Conservation (phyloP, 1,140 invertebrate genomes). For the Aphaenogaster floridana region DNA sequence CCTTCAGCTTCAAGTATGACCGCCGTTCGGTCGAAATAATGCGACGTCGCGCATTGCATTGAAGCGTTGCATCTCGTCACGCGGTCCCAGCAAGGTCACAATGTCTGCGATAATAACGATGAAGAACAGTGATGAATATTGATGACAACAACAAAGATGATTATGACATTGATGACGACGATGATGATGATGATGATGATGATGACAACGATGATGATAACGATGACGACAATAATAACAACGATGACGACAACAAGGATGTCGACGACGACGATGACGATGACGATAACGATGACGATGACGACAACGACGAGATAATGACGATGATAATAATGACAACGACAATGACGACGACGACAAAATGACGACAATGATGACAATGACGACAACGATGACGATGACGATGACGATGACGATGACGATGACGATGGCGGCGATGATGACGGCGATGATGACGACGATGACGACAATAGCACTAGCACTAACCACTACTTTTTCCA, state of each 20-base stretch:
- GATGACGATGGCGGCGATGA: constrained; percentile 4
- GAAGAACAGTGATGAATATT: constrained; percentile 44
- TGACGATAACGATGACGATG: background rate
- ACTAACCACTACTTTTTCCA: constrained; percentile 75
- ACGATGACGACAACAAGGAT: background rate
- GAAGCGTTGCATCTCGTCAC: constrained; percentile 54
- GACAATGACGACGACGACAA: no score
- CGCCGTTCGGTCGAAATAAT: constrained; percentile 18
- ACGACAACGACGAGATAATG: background rate
- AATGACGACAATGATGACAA: constrained; percentile 27
- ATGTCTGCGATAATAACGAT: constrained; percentile 18
- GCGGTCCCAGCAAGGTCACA: background rate
- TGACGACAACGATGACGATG: constrained; percentile 38
- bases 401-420: constrained; percentile 14
- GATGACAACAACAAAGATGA: background rate
- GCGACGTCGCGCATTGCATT: constrained; percentile 40
- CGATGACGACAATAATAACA: no score
- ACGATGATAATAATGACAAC: no score
- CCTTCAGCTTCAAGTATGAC: constrained; percentile 46
- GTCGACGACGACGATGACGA: background rate
- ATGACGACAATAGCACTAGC: constrained; percentile 51
- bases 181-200: no score
- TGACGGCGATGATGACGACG: constrained; percentile 33
- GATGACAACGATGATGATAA: no score
- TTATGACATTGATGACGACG: no score